Percentiles rank a stretch among this genome's conserved stretches.
Conservation (phyloP, 2,113 vertebrate genomes). For the Sorex fumeus region DNA sequence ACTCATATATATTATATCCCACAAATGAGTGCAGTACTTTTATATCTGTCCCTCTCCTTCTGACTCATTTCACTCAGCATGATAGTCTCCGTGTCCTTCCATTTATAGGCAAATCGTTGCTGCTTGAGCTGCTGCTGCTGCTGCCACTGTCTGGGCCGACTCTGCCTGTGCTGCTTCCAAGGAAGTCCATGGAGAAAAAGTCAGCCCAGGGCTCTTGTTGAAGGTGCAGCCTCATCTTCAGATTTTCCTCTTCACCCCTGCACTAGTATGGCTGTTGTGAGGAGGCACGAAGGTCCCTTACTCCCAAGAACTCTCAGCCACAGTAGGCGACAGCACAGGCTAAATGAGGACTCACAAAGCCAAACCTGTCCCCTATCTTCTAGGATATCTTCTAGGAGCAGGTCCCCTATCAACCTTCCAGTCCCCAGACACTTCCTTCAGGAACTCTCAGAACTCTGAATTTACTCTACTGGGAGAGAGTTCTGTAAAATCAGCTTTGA, state of each 20-base stretch:
- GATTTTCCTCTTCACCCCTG: fast-evolving
- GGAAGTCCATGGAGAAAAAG: neutral
- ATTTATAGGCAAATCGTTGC: too few species aligned
- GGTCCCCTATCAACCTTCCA: neutral
- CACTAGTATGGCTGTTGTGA: neutral
- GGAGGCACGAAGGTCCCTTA: neutral
- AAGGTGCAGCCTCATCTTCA: neutral
- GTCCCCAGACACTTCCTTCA: neutral
- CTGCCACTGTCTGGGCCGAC: too few species aligned
- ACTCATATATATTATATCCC: too few species aligned
- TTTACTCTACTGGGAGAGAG: neutral
- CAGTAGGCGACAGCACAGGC: neutral
- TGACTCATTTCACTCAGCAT: too few species aligned
- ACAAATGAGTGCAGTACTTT: too few species aligned
- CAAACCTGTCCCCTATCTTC: too few species aligned
- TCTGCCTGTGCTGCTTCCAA: neutral
- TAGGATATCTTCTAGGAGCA: too few species aligned
- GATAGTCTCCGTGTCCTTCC: too few species aligned
- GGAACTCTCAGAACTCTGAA: neutral
- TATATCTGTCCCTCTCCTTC: too few species aligned
- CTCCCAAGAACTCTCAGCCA: neutral
- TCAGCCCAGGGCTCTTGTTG: neutral
- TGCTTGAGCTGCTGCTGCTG: neutral
- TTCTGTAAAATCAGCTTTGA: neutral
- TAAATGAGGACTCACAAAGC: neutral